Evolutionary conservation across 2,888 invertebrate species (phyloP).

Genomic region (Hirtodrosophila duncani): DNA sequence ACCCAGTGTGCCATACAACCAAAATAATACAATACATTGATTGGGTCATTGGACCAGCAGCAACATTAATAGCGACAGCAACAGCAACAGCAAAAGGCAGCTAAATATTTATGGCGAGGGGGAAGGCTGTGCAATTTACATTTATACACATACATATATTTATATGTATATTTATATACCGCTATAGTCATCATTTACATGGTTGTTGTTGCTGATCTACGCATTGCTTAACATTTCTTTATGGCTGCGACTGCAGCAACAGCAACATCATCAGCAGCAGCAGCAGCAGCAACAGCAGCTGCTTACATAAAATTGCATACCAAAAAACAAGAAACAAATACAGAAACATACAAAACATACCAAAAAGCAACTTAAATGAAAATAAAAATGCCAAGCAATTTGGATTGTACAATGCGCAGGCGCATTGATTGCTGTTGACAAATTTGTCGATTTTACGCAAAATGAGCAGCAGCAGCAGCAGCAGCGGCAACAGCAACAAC

Average conservation of each 20-base stretch:
- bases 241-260: conserved; percentile 30
- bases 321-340: conserved; percentile 1
- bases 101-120: conserved; percentile 48
- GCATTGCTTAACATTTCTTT: conserved; percentile 58
- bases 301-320: conserved; percentile 40
- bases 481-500: background rate
- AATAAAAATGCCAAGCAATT: conserved; percentile 60
- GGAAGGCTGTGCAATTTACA: conserved; percentile 49
- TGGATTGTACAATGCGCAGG: conserved; percentile 52
- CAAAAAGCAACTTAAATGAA: conserved; percentile 15
- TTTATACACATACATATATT: conserved; percentile 40
- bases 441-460: conserved; percentile 57
- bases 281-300: conserved; percentile 34
- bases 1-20: conserved; percentile 23
- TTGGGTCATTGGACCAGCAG: conserved; percentile 34
- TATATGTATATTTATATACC: too few relatives aligned
- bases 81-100: conserved; percentile 19
- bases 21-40: too few relatives aligned
- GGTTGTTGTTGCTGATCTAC: conserved; percentile 20
- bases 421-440: conserved; percentile 55
- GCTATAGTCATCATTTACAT: conserved; percentile 34
- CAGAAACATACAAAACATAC: conserved; percentile 3
- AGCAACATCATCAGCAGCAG: too few relatives aligned
- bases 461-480: conserved; percentile 14
- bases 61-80: background rate